phyloP scores from a whole-genome alignment of 2,797 vertebrate genomes.

The Sebastes paucispinis region DNA sequence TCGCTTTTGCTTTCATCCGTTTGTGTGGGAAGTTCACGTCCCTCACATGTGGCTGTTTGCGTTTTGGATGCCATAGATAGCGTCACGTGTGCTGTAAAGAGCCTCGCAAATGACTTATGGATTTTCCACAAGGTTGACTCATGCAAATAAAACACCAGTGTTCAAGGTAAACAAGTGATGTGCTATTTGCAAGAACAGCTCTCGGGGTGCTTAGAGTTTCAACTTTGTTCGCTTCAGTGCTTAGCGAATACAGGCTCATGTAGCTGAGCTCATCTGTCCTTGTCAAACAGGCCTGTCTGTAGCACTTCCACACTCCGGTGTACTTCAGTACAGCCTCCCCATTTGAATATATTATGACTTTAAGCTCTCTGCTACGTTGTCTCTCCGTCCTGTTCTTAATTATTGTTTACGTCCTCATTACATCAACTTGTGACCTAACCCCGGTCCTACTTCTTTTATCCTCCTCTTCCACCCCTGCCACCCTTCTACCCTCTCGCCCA shows the following conservation, averaged over 20 bases:
- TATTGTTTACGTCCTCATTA: conserved; percentile 19
- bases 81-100: conserved; percentile 41
- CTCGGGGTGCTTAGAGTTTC: conserved; percentile 49
- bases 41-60: conserved; percentile 29
- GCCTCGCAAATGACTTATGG: conserved; percentile 74
- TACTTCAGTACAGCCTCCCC: not conserved
- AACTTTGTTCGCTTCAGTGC: conserved; percentile 47
- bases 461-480: conserved; percentile 5
- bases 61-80: conserved; percentile 33
- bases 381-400: conserved; percentile 13
- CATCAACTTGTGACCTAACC: conserved; percentile 26
- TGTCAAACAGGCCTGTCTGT: conserved; percentile 51
- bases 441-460: conserved; percentile 23
- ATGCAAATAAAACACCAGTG: conserved; percentile 74
- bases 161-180: conserved; percentile 75
- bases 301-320: conserved; percentile 5
- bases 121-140: conserved; percentile 79
- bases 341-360: conserved; percentile 7
- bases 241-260: conserved; percentile 46
- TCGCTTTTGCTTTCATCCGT: conserved; percentile 9
- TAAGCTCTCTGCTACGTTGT: not conserved
- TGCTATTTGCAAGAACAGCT: conserved; percentile 53
- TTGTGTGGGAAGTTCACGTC: conserved; percentile 26
- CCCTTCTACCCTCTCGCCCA: conserved; percentile 13
- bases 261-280: conserved; percentile 59